Conservation (phyloP, 2,888 invertebrate genomes). For the Zhuqinia jingwanae region DNA sequence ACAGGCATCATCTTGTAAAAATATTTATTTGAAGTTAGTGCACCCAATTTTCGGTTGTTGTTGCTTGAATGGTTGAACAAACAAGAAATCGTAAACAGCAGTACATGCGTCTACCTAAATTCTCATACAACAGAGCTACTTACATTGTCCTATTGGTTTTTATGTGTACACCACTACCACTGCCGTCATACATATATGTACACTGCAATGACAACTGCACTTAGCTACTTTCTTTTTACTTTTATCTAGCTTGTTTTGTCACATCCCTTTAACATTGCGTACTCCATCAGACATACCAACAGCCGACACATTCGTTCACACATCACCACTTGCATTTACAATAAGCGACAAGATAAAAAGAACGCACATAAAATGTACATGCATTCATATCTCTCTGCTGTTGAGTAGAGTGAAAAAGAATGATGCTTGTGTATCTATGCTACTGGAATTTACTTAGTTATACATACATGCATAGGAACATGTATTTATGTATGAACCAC, state of each 20-base stretch:
- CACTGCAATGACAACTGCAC: conserved; percentile 17
- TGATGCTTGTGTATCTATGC: background rate
- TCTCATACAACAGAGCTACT: background rate
- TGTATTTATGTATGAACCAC: conserved; percentile 1
- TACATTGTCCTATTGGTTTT: background rate
- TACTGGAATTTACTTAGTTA: conserved; percentile 29
- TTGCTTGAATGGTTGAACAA: conserved; percentile 26
- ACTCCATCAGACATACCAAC: conserved; percentile 44
- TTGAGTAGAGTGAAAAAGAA: too few relatives aligned
- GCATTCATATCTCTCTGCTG: background rate
- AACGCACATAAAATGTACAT: conserved; percentile 40
- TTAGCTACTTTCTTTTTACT: conserved; percentile 7
- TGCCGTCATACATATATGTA: background rate
- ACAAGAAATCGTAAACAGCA: background rate
- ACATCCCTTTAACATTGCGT: conserved; percentile 40
- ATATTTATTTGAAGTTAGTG: conserved; percentile 41
- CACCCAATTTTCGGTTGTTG: conserved; percentile 33
- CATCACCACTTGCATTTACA: conserved; percentile 64
- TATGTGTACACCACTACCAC: background rate
- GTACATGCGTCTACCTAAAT: background rate
- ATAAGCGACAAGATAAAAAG: conserved; percentile 57
- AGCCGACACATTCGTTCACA: conserved; percentile 61
- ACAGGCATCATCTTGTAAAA: conserved; percentile 32
- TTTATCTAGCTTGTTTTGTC: conserved; percentile 55
- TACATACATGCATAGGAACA: background rate